Base-by-base conservation (phyloP, 64 coral and sea anemone species). In the Astreopora myriophthalma region DNA sequence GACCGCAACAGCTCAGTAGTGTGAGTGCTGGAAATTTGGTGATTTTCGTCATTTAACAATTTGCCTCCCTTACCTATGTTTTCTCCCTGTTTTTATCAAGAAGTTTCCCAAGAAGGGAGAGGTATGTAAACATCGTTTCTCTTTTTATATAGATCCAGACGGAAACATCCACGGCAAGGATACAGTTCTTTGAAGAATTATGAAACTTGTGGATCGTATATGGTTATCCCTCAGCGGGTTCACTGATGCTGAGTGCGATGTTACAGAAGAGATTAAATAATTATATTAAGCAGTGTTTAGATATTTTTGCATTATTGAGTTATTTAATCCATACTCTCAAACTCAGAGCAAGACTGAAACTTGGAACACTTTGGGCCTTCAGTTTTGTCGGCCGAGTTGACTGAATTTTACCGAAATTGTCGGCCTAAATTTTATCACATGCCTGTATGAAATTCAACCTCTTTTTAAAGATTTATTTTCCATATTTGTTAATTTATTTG, bases 171-270 rank as follows among this genome's bases (percentile, higher is more conserved):
- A 83, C 79, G 1, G 79, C 79, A 38, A 83, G 57, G 14, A 65
- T 83, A 37, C 79, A 83, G 57, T 83, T 83, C 32, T 83, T 83
- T 83, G 79, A 83, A 83, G 79, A 63, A 34, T 83, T 83, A 65
- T 83, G 79, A 83, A 64, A 65, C n/a, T n/a, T n/a, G n/a, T n/a
- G 19, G 26, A 48, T 8, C 5, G 9, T 80, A 19, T 16, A 55
- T n/a, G n/a, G 51, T 55, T 55, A 13, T 55, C 17, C 10, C 12
- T 55, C 51, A 10, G 17, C 51, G n/a, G n/a, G n/a, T n/a, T n/a
- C n/a, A 16, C 16, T 16, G 10, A 55, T 55, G 51, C 17, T 55
- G 17, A 16, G 51, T 16, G 51, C 12, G 51, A 55, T 55, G 12
- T 55, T 55, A 55, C 16, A 8, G 40, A 11, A 19, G 17, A 36